Evolutionary conservation across 2,113 vertebrate genomes (phyloP), one percentile per base, ranked within the genome.

Genomic region (Oceanites oceanicus): DNA sequence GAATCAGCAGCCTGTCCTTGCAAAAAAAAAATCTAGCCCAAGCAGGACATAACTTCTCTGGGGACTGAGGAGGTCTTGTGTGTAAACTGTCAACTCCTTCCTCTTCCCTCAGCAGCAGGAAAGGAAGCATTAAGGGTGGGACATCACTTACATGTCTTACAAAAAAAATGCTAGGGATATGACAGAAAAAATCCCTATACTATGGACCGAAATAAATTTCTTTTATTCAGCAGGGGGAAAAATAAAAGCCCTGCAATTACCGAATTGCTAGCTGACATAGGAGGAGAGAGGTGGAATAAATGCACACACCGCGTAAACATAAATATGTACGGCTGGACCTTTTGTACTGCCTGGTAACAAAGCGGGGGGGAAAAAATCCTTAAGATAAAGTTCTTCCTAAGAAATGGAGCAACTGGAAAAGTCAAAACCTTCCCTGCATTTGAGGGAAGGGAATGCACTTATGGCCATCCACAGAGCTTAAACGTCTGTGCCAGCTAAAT

Each of bases 21-120:
- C 8, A 15, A 65, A 73, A 71, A 71, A 38, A 72, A 80, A 25
- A 47, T n/a, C 47, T 29, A 84, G 68, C 78, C 49, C 61, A 85
- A 87, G 95, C 94, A 96, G 95, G 95, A 97, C 94, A 95, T 94
- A 92, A 96, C 65, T 94, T 96, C 96, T 92, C 92, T 92, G 72
- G 96, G 91, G 95, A 96, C 56, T 1, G 1, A 86, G 85, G 17
- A 81, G 83, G 73, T 77, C 88, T 94, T 96, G 92, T 96, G 76
- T 87, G 73, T 42, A 87, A 94, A 92, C 95, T 95, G 96, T 76
- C 95, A 96, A 91, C 65, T 97, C 80, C 80, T 96, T 97, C 92
- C 94, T 96, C 95, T 96, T 92, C 80, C 90, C 77, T 75, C 55
- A 65, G 91, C 80, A 85, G 84, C 81, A 89, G 73, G 62, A 95